Evolutionary conservation across 2,113 vertebrate species (phyloP).

Genomic region (Callithrix jacchus): DNA sequence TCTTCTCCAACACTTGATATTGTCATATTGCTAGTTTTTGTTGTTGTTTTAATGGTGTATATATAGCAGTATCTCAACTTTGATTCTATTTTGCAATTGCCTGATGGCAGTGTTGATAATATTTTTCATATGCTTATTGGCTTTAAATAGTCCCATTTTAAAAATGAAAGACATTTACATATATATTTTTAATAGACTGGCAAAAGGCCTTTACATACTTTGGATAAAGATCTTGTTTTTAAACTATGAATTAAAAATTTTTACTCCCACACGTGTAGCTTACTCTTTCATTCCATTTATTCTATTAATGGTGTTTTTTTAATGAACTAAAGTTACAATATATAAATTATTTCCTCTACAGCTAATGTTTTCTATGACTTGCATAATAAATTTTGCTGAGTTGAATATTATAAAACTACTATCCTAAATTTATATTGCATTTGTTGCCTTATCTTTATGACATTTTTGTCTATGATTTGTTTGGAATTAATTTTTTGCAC

Average conservation of each 20-base stretch:
- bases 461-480: neutral
- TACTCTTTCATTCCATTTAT: neutral
- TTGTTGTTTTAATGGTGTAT: neutral
- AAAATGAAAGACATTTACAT: neutral
- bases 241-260: neutral
- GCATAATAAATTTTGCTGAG: neutral
- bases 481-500: neutral
- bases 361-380: neutral
- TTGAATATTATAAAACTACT: neutral
- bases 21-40: neutral
- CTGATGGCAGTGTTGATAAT: neutral
- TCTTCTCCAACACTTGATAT: neutral
- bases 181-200: neutral
- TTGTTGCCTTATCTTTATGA: neutral
- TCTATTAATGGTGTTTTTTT: neutral
- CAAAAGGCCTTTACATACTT: neutral
- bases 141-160: neutral
- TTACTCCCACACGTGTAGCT: neutral
- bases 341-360: neutral
- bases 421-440: neutral
- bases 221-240: neutral
- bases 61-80: neutral
- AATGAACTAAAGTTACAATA: neutral
- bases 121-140: neutral
- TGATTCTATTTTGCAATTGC: neutral